Evolutionary conservation across 2,797 vertebrate species (phyloP).

Genomic region (Fratercula arctica): DNA sequence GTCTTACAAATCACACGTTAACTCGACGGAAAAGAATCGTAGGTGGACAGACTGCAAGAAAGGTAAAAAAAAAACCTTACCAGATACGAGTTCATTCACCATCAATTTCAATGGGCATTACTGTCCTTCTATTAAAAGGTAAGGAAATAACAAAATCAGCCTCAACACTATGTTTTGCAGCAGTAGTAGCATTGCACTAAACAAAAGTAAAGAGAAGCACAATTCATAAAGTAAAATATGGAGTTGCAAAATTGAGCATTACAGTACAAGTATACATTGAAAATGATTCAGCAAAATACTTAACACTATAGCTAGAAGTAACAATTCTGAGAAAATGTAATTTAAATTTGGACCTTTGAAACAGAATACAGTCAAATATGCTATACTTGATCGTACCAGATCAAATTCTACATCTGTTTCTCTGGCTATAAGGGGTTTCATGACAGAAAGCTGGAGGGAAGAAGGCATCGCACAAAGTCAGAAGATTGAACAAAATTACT

Average conservation of each 20-base stretch:
- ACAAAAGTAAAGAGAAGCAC: background rate
- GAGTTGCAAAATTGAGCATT: background rate
- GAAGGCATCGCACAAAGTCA: background rate
- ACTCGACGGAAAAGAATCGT: slow-evolving; percentile 64
- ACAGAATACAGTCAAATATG: background rate
- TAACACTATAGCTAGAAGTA: background rate
- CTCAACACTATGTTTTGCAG: background rate
- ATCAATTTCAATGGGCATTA: background rate
- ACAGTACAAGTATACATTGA: background rate
- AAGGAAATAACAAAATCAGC: background rate
- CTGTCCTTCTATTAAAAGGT: background rate
- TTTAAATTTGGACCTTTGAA: background rate
- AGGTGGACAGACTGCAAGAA: slow-evolving; percentile 71
- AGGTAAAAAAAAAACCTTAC: slow-evolving; percentile 68
- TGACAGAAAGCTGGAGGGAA: background rate
- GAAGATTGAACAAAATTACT: background rate
- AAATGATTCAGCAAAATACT: background rate
- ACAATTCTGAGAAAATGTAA: background rate
- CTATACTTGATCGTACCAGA: background rate
- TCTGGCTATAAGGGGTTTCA: background rate
- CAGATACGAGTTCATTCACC: background rate
- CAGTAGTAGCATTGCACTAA: background rate
- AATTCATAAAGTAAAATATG: background rate
- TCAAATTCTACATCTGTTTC: background rate
- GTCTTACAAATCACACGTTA: slow-evolving; percentile 67